Evolutionary conservation across 2,888 invertebrate genomes (phyloP).

Genomic region (Stenchaetothrips biformis): DNA sequence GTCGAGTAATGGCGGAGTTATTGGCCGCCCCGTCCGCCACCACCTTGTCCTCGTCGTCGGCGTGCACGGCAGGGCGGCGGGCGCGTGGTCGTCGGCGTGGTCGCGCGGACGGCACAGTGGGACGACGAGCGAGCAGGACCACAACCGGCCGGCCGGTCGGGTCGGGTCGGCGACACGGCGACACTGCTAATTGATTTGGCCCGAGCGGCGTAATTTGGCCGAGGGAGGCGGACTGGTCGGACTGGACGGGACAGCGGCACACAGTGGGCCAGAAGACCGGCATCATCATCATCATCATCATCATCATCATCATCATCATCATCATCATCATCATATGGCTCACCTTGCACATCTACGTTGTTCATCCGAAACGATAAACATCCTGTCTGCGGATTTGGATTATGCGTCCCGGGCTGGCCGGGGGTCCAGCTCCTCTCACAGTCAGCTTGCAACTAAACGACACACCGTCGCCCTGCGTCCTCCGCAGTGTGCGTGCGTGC

Average conservation of each 20-base stretch:
- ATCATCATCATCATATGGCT: too few species aligned
- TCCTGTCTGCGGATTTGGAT: too few species aligned
- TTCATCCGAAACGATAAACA: too few species aligned
- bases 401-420: too few species aligned
- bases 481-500: background rate
- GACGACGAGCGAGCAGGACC: background rate
- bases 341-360: too few species aligned
- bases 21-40: background rate
- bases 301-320: too few species aligned
- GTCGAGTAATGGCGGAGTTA: slow-evolving; percentile 12
- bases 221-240: too few species aligned
- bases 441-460: background rate
- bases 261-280: too few species aligned
- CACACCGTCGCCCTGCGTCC: background rate
- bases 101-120: background rate
- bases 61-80: background rate
- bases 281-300: too few species aligned
- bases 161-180: background rate
- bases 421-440: background rate
- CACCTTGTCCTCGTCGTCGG: background rate
- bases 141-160: background rate
- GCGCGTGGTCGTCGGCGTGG: background rate
- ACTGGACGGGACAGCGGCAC: too few species aligned
- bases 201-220: background rate
- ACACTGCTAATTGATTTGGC: background rate